Percentiles rank a stretch among this genome's conserved stretches.
Evolutionary conservation across 2,797 vertebrate genomes (phyloP).

Genomic region (Chloroceryle amazona): DNA sequence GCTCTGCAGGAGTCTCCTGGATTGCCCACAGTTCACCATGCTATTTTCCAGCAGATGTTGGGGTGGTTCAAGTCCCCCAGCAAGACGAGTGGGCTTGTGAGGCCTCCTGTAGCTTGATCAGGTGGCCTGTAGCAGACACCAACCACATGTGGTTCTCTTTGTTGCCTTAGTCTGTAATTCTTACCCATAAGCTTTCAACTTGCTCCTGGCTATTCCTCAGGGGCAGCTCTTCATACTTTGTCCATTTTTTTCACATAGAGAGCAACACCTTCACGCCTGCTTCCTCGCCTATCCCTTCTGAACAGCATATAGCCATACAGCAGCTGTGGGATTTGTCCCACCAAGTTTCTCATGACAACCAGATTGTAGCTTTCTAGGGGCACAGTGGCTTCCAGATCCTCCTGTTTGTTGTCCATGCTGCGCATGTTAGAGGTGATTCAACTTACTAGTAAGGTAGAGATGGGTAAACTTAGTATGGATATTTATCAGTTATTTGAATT

Average conservation of each 20-base stretch:
- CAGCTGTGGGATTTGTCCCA: neutral
- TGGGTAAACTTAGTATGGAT: neutral
- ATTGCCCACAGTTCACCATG: neutral
- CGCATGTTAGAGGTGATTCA: neutral
- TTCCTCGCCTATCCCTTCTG: neutral
- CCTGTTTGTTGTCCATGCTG: neutral
- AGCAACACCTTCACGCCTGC: neutral
- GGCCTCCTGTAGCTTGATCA: neutral
- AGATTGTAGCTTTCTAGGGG: neutral
- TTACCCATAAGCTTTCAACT: no score
- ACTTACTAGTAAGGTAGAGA: neutral
- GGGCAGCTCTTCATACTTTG: no score
- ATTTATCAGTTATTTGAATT: neutral
- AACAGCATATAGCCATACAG: neutral
- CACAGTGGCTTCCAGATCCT: neutral
- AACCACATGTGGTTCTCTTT: neutral
- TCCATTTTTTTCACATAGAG: neutral
- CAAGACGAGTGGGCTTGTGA: neutral
- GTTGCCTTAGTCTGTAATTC: neutral
- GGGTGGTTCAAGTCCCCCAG: no score
- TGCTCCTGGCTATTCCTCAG: no score
- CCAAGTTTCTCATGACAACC: neutral
- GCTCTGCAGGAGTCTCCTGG: no score
- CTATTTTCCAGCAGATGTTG: neutral
- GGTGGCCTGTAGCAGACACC: neutral